Conservation (phyloP, 2,113 vertebrate genomes). For the Apus apus region DNA sequence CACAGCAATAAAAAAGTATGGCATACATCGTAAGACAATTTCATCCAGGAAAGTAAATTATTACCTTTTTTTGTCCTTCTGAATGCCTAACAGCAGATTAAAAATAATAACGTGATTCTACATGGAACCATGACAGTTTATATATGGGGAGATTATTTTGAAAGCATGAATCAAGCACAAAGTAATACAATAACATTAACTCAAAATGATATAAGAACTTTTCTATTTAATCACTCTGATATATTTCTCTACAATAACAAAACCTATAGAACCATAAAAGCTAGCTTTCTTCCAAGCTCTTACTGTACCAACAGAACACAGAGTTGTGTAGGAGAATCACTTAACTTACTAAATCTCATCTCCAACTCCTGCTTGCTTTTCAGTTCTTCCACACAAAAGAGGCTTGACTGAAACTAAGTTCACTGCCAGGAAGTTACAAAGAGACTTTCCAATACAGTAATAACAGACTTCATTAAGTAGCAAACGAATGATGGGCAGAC, state of each 20-base stretch:
- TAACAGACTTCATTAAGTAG: neutral
- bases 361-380: neutral
- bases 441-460: neutral
- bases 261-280: neutral
- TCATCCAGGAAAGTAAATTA: neutral
- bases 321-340: neutral
- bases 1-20: neutral
- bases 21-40: neutral
- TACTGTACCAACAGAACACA: neutral
- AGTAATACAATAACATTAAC: neutral
- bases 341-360: neutral
- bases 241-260: neutral
- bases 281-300: neutral
- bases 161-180: neutral
- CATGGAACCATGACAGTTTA: neutral
- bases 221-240: neutral
- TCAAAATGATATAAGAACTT: neutral
- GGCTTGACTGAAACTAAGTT: neutral
- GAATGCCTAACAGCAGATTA: neutral
- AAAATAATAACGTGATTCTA: neutral
- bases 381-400: neutral
- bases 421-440: neutral
- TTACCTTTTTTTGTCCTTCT: neutral
- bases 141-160: neutral
- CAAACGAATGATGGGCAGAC: neutral